Evolutionary conservation across 2,888 invertebrate genomes (phyloP), one percentile per base, ranked within the genome.

Genomic region (Callosobruchus maculatus): DNA sequence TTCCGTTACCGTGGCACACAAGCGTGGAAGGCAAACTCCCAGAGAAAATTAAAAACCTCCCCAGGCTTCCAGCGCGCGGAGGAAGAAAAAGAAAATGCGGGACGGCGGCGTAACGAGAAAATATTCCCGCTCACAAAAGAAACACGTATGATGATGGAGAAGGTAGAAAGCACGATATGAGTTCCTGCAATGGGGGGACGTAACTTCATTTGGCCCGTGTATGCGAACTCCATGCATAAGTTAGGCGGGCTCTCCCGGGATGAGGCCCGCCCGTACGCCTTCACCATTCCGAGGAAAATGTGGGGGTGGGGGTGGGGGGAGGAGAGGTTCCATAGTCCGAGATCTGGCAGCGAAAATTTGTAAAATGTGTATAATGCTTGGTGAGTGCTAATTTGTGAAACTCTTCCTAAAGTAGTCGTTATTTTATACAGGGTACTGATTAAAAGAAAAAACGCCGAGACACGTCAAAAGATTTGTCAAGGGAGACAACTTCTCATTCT

Each of bases 141-240:
- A 72, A 75, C 77, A 72, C 76, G 76, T 77, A 80, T 81, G 80
- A 81, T 80, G 77, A 80, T 77, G 78, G 72, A 78, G 72, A 75
- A 76, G 77, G 78, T 76, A 72, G 74, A 72, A 73, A 75, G 74
- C 73, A 68, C 21, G 68, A 68, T 22, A 22, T 68, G 68, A 68
- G 21, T 22, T 68, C 68, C 68, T 21, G 21, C 68, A 68, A 21
- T 21, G 68, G 21, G 22, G 68, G 68, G 68, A 22, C 21, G 77
- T 81, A 81, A 81, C 80, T 81, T 80, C 80, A 81, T 80, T 80
- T 80, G 77, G 74, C 76, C 77, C 79, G 77, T 80, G 78, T 80
- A 80, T 80, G 80, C 76, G 78, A 80, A 78, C 77, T 80, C 78
- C 79, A 80, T 81, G 80, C 80, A 80, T 81, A 80, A 80, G 78